These are phyloP conservation scores for Dendrocincla fuliginosa DNA, from an alignment of 2,797 vertebrate species.

Conservation along the genomic window DNA sequence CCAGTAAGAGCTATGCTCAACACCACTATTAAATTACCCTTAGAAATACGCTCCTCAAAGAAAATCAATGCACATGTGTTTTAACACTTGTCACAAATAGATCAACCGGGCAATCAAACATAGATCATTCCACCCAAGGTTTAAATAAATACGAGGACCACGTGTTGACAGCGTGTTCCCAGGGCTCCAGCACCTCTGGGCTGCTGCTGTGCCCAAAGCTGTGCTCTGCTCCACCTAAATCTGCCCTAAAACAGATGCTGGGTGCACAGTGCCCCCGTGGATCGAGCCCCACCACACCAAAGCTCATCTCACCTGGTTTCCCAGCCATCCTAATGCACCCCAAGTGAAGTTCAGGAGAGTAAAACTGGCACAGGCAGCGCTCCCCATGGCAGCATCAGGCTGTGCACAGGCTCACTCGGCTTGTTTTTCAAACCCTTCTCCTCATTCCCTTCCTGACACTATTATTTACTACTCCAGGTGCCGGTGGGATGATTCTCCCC, in stretches of 20 bases:
- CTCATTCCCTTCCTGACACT: neutral
- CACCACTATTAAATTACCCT: constrained; percentile 79
- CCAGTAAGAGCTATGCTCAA: constrained; percentile 60
- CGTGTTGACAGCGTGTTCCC: neutral
- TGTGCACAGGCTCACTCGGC: accelerated
- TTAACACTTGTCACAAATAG: constrained; percentile 77
- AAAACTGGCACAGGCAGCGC: accelerated
- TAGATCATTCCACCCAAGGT: constrained; percentile 60
- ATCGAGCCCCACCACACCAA: accelerated
- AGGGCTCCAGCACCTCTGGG: neutral
- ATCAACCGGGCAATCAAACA: constrained; percentile 73
- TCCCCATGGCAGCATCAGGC: neutral
- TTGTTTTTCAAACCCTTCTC: neutral
- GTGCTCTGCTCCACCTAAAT: neutral
- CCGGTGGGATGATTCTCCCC: neutral
- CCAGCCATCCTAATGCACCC: accelerated
- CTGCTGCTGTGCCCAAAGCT: accelerated
- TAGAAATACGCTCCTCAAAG: constrained; percentile 74
- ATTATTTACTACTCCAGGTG: neutral
- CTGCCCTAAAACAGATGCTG: neutral
- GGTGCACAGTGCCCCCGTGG: accelerated
- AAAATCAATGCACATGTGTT: constrained; percentile 79
- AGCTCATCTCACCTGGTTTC: accelerated
- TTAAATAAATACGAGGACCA: constrained; percentile 65
- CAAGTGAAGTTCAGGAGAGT: accelerated